A percentile compares a stretch with the other conserved stretches of the same genome.
These are phyloP conservation scores for Andrena praecox DNA, from an alignment of 2,888 invertebrate genomes.

Conservation along the genomic window DNA sequence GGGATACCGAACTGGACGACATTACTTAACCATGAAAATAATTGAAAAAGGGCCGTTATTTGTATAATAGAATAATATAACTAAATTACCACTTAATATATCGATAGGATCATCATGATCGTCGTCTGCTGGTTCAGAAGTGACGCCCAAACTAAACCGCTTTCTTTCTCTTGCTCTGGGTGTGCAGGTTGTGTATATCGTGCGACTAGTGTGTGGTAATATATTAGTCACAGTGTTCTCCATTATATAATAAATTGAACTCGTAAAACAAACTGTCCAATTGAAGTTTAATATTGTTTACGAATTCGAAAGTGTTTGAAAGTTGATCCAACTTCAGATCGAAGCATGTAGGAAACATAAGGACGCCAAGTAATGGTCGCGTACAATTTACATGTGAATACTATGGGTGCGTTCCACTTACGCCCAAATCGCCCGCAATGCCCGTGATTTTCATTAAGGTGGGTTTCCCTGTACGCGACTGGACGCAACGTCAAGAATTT, in stretches of 20 bases:
- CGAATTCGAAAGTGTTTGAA: conserved; percentile 13
- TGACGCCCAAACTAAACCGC: conserved; percentile 38
- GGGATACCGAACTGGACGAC: neutral
- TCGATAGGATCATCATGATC: neutral
- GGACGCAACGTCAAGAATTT: too few species aligned
- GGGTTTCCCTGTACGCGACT: too few species aligned
- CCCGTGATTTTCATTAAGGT: too few species aligned
- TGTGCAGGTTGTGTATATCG: conserved; percentile 27
- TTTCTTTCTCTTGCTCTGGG: conserved; percentile 33
- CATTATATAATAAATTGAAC: conserved; percentile 26
- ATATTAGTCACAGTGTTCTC: conserved; percentile 11
- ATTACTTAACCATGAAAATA: neutral
- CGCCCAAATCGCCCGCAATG: too few species aligned
- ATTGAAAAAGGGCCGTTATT: neutral
- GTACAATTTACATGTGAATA: neutral
- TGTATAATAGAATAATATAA: neutral
- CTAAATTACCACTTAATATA: conserved; percentile 38
- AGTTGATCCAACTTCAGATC: neutral
- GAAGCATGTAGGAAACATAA: conserved; percentile 13
- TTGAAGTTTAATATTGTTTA: neutral
- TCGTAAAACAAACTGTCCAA: neutral
- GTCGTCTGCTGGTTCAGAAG: neutral
- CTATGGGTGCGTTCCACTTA: too few species aligned
- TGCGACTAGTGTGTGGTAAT: conserved; percentile 4
- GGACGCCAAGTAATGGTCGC: neutral